These are phyloP conservation scores for Chiroxiphia lanceolata DNA, from an alignment of 2,797 vertebrate genomes.

Conservation along the genomic window DNA sequence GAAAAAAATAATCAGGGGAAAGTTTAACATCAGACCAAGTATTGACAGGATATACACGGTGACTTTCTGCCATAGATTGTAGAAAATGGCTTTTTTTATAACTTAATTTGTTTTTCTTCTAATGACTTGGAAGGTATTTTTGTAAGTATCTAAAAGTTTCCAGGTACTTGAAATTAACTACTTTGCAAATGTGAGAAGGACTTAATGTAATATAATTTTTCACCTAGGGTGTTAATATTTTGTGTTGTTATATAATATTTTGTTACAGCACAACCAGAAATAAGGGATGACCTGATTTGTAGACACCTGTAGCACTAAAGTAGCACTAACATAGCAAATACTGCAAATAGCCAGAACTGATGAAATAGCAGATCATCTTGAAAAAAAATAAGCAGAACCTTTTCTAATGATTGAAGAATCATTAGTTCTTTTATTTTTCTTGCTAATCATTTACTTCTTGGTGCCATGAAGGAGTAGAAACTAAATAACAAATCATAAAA, in stretches of 20 bases:
- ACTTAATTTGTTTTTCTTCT: background rate
- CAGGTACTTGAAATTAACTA: background rate
- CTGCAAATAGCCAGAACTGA: background rate
- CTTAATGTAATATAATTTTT: background rate
- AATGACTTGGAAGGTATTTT: background rate
- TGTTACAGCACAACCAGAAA: background rate
- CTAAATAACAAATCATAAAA: background rate
- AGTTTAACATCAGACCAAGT: background rate
- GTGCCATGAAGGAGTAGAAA: background rate
- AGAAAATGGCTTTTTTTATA: background rate
- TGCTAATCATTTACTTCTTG: background rate
- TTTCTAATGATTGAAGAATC: background rate
- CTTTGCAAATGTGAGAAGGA: background rate
- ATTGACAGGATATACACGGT: background rate
- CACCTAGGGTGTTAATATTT: background rate
- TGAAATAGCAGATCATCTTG: background rate
- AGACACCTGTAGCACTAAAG: background rate
- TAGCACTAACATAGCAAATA: background rate
- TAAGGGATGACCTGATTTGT: background rate
- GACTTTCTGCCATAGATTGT: background rate
- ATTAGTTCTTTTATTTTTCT: background rate
- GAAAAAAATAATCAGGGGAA: background rate
- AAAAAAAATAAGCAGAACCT: background rate
- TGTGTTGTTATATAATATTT: background rate
- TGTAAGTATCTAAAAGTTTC: background rate